Evolutionary conservation across 30 jellyfish, hydroid and myxozoan genomes (phyloP).

Genomic region (Hydra vulgaris): DNA sequence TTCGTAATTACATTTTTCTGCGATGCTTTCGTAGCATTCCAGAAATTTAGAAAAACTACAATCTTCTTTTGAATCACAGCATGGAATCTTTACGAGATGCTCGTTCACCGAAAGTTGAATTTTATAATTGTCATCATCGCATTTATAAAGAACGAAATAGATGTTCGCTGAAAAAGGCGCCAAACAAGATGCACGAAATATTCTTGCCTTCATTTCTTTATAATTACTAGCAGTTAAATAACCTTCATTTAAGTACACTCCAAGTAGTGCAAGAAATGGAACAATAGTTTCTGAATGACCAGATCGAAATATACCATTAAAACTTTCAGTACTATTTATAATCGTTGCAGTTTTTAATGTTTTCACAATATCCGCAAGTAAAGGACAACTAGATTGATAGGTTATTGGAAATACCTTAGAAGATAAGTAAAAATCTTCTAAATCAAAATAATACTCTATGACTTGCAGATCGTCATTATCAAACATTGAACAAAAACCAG

Average conservation of each 20-base stretch:
- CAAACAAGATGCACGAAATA: conserved; percentile 9
- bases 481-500: conserved; percentile 57
- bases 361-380: conserved; percentile 45
- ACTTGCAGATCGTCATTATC: conserved; percentile 54
- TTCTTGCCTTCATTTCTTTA: conserved; percentile 51
- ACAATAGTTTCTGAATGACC: conserved; percentile 75
- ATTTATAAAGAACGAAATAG: not conserved
- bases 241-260: conserved; percentile 37
- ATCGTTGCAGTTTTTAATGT: conserved; percentile 26
- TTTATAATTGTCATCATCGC: not conserved
- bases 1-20: not conserved
- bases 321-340: not conserved
- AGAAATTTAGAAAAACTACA: not conserved
- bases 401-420: conserved; percentile 57
- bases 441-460: conserved; percentile 59
- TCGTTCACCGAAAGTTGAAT: not conserved
- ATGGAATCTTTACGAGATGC: not conserved
- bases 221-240: conserved; percentile 43
- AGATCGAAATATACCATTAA: conserved; percentile 49
- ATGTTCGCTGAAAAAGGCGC: not conserved
- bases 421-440: conserved; percentile 47
- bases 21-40: not conserved
- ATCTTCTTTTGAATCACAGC: not conserved
- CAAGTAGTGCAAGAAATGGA: conserved; percentile 65
- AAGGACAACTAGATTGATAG: conserved; percentile 74